These are phyloP conservation scores for Taxidea taxus DNA, from an alignment of 2,113 vertebrate genomes.

Conservation along the genomic window DNA sequence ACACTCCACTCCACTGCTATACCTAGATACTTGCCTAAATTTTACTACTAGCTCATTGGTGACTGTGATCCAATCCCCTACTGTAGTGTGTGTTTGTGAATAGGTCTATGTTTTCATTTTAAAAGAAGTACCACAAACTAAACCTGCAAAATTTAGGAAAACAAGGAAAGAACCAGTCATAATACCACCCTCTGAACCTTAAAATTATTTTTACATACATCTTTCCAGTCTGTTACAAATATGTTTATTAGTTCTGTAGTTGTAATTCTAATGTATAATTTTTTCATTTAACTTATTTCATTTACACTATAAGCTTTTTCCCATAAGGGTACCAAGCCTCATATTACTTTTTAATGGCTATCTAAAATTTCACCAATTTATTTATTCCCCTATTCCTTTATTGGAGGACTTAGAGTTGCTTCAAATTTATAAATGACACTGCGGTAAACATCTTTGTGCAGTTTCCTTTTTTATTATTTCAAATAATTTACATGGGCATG, in stretches of 20 bases:
- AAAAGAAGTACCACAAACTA: background rate
- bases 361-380: background rate
- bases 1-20: no score
- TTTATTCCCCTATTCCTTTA: slow-evolving; percentile 3
- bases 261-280: background rate
- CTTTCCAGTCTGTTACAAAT: background rate
- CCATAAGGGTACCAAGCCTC: background rate
- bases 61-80: background rate
- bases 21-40: background rate
- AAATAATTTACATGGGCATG: background rate
- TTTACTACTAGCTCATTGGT: background rate
- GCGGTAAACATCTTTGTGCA: background rate
- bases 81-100: background rate
- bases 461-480: background rate
- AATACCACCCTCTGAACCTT: background rate
- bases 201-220: background rate
- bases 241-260: background rate
- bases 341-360: background rate
- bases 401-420: background rate
- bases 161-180: background rate
- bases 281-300: background rate
- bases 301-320: background rate
- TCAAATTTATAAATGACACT: background rate
- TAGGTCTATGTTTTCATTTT: background rate
- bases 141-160: background rate